Percentiles rank a stretch among this genome's conserved stretches.
Conservation (phyloP, 2,113 vertebrate genomes). For the Ivindomyrus marchei region DNA sequence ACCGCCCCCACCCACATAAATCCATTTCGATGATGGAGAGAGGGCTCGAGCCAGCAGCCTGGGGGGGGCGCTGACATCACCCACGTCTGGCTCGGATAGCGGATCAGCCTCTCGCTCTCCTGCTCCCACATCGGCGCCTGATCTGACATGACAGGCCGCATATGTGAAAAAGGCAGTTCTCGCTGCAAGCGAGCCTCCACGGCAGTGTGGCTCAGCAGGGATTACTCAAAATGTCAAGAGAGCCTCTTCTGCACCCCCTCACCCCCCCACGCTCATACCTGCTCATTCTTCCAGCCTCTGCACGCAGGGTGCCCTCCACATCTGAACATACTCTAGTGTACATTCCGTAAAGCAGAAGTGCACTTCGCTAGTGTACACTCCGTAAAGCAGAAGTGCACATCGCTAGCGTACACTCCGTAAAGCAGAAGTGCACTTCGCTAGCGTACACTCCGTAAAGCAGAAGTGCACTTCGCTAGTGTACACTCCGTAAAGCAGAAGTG, state of each 20-base stretch:
- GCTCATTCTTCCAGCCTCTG: conserved; percentile 68
- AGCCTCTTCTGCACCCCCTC: conserved; percentile 67
- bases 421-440: not conserved
- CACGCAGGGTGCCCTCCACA: not conserved
- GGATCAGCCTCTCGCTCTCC: conserved; percentile 67
- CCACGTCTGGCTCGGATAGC: conserved; percentile 70
- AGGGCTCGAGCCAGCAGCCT: conserved; percentile 54
- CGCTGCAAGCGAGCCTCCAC: conserved; percentile 84
- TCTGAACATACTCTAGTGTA: not conserved
- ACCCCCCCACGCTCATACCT: conserved; percentile 71
- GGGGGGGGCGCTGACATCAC: conserved; percentile 56
- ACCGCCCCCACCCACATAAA: not conserved
- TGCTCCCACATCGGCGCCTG: conserved; percentile 56
- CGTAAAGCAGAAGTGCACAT: too few relatives aligned
- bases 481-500: not conserved
- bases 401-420: too few relatives aligned
- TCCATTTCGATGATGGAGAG: conserved; percentile 45
- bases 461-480: not conserved
- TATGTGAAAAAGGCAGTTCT: conserved; percentile 95
- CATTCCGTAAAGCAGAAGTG: not conserved
- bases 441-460: not conserved
- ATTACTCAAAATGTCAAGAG: conserved; percentile 96
- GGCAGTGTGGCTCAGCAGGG: conserved; percentile 70
- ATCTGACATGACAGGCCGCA: conserved; percentile 86
- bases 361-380: not conserved